Evolutionary conservation across 2,113 vertebrate genomes (phyloP).

Genomic region (Rhagologus leucostigma): DNA sequence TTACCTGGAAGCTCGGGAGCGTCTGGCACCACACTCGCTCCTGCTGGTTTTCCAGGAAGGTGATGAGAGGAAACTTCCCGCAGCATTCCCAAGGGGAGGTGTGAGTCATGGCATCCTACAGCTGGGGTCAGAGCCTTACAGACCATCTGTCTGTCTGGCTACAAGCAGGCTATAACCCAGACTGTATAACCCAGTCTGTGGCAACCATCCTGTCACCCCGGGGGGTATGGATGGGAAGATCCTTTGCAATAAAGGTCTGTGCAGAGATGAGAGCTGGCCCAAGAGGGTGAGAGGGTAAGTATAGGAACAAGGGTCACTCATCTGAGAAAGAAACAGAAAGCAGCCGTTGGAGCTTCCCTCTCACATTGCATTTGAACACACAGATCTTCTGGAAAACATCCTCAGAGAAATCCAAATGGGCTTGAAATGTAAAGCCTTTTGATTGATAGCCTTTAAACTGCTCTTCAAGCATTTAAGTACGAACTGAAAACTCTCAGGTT

Average conservation of each 20-base stretch:
- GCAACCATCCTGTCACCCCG: fast-evolving
- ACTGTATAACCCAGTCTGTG: background rate
- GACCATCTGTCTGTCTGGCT: background rate
- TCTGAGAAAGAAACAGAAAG: background rate
- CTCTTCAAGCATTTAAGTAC: background rate
- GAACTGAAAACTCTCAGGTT: background rate
- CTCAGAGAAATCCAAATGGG: background rate
- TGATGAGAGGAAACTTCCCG: background rate
- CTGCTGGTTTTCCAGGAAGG: slow-evolving; percentile 59
- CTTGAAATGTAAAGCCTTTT: background rate
- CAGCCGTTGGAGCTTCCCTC: background rate
- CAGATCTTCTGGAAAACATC: background rate
- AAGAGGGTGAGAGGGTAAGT: background rate
- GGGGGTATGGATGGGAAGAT: background rate
- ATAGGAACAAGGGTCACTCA: background rate
- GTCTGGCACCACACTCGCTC: background rate
- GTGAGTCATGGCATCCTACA: slow-evolving; percentile 33
- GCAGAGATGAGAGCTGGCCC: fast-evolving
- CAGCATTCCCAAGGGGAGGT: background rate
- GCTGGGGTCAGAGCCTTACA: background rate
- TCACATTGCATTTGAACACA: background rate
- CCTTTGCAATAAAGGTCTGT: background rate
- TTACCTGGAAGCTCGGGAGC: slow-evolving; percentile 26
- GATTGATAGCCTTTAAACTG: background rate
- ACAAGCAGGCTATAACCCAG: background rate